phyloP scores from a whole-genome alignment of 2,888 invertebrate genomes.

The Apoda limacodes region DNA sequence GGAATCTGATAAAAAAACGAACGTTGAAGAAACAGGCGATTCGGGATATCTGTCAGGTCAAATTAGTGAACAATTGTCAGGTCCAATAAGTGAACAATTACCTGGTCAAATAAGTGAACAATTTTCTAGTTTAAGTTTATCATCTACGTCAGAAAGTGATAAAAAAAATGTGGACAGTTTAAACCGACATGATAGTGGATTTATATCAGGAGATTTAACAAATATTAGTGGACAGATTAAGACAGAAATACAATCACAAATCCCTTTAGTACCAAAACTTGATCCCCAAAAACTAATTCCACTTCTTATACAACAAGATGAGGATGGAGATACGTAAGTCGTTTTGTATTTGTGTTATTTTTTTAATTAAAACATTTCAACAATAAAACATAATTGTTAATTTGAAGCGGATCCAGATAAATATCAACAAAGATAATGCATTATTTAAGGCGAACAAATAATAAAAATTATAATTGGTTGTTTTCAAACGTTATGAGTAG shows the following conservation, averaged over 20 bases:
- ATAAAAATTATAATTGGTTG: background rate
- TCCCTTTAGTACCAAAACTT: conserved; percentile 23
- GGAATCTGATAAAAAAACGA: conserved; percentile 39
- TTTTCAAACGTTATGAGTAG: background rate
- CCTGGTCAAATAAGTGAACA: conserved; percentile 17
- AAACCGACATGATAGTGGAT: conserved; percentile 70
- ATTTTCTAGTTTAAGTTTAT: conserved; percentile 5
- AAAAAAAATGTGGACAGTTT: conserved; percentile 25
- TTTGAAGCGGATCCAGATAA: background rate
- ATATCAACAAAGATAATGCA: background rate
- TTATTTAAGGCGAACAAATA: background rate
- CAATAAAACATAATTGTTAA: background rate
- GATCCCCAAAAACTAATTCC: conserved; percentile 74
- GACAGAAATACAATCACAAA: conserved; percentile 20
- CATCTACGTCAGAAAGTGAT: conserved; percentile 18
- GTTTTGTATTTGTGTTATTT: background rate
- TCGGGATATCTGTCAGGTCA: conserved; percentile 36
- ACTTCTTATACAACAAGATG: conserved; percentile 80
- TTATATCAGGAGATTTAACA: conserved; percentile 72
- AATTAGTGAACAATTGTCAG: conserved; percentile 26
- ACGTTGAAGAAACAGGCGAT: conserved; percentile 41
- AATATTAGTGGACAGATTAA: conserved; percentile 34
- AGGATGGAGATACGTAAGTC: conserved; percentile 91
- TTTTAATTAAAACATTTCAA: background rate
- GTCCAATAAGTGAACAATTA: conserved; percentile 30